Conservation (phyloP, 1,140 invertebrate species). For the Pararge aegeria region DNA sequence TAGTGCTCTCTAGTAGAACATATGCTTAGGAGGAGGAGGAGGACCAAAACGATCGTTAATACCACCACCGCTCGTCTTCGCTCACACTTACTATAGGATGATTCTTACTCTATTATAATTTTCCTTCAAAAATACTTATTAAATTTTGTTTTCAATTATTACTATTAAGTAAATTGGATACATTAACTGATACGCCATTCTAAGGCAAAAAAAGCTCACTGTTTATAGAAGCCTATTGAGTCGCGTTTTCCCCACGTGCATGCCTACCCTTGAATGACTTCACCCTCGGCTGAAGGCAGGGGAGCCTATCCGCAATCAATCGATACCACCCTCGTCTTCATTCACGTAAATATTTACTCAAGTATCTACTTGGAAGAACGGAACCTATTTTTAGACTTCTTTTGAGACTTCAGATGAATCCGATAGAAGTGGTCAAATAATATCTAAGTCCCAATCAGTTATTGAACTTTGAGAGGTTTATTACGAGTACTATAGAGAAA, state of each 20-base stretch:
- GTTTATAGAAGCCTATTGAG: slow-evolving; percentile 2
- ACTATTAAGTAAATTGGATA: no score
- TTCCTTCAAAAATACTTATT: no score
- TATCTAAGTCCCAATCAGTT: no score
- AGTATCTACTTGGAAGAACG: slow-evolving; percentile 20
- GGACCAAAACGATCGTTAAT: no score
- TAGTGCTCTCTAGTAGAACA: no score
- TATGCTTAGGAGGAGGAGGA: no score
- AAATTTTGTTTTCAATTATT: no score
- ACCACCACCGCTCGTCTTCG: neutral
- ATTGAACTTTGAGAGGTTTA: no score
- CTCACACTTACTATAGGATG: neutral
- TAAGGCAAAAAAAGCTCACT: no score
- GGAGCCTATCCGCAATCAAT: slow-evolving; percentile 41
- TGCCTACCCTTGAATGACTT: slow-evolving; percentile 45
- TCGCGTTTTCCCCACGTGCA: slow-evolving; percentile 26
- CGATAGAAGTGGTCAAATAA: neutral
- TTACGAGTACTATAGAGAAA: no score
- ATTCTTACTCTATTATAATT: no score
- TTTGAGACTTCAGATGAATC: slow-evolving; percentile 5
- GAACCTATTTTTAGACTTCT: slow-evolving; percentile 5
- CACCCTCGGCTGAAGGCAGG: slow-evolving; percentile 37
- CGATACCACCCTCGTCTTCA: slow-evolving; percentile 51
- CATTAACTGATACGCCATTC: no score
- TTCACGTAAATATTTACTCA: slow-evolving; percentile 50